Evolutionary conservation across 2,113 vertebrate species (phyloP).

Genomic region (Gymnorhina tibicen): DNA sequence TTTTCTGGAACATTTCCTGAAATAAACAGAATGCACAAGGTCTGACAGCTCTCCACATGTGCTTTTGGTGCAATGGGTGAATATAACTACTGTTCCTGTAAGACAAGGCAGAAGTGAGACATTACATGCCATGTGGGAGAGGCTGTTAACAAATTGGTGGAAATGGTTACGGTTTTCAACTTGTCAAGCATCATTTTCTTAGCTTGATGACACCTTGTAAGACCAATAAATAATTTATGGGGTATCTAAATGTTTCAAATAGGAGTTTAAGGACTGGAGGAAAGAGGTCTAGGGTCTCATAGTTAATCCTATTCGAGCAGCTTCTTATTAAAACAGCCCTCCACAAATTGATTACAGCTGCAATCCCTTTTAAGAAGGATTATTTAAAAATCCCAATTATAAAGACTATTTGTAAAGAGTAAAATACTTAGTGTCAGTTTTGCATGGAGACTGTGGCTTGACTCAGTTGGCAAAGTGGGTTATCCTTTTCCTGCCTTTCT

Average conservation of each 20-base stretch:
- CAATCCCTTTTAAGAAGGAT: conserved; percentile 73
- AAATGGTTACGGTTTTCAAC: conserved; percentile 55
- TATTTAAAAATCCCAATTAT: conserved; percentile 75
- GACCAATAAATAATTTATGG: conserved; percentile 62
- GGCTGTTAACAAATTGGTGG: conserved; percentile 67
- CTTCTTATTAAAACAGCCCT: conserved; percentile 68
- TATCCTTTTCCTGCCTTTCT: conserved; percentile 58
- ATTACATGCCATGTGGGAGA: conserved; percentile 49
- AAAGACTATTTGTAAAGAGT: conserved; percentile 69
- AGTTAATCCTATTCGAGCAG: conserved; percentile 61
- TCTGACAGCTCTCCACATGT: background rate
- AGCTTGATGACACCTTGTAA: conserved; percentile 49
- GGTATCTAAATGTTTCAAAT: conserved; percentile 56
- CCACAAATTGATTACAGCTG: conserved; percentile 73
- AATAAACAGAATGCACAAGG: background rate
- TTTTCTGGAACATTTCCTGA: conserved; percentile 4
- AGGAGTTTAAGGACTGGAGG: conserved; percentile 60
- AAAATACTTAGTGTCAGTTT: conserved; percentile 65
- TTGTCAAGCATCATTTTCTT: conserved; percentile 57
- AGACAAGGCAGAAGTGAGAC: conserved; percentile 41
- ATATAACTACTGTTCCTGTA: background rate
- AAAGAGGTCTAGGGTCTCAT: conserved; percentile 61
- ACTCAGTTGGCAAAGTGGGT: conserved; percentile 41
- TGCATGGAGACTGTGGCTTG: conserved; percentile 10
- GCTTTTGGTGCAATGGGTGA: background rate